These are phyloP conservation scores for Yponomeuta evonymella DNA, from an alignment of 2,888 invertebrate species.

Conservation along the genomic window DNA sequence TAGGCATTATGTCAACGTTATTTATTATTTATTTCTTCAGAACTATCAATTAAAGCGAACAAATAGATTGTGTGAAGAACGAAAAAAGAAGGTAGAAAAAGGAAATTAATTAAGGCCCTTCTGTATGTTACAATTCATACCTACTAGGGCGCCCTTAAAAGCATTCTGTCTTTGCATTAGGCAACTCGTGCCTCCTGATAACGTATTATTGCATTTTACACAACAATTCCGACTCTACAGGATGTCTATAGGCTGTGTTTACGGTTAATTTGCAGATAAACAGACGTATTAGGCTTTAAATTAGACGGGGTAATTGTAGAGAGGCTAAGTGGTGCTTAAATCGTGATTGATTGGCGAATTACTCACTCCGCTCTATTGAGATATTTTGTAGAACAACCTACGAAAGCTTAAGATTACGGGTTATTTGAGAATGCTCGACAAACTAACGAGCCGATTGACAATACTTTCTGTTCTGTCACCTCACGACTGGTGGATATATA, in stretches of 20 bases:
- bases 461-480: too few relatives aligned
- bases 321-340: neutral
- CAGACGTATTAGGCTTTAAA: neutral
- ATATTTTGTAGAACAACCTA: neutral
- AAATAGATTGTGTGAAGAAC: neutral
- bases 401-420: neutral
- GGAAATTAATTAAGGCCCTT: neutral
- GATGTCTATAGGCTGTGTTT: neutral
- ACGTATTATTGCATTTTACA: neutral
- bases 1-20: too few relatives aligned
- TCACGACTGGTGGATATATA: too few relatives aligned
- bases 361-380: neutral
- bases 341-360: neutral
- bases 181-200: slow-evolving; percentile 1
- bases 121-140: neutral
- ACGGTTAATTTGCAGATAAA: neutral
- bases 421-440: neutral
- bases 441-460: too few relatives aligned
- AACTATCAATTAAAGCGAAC: too few relatives aligned
- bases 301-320: neutral
- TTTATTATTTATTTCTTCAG: too few relatives aligned
- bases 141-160: neutral
- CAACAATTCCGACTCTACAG: neutral
- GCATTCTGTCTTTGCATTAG: slow-evolving; percentile 1
- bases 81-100: neutral